Percentiles rank a stretch among this genome's conserved stretches.
Conservation (phyloP, 2,113 vertebrate genomes). For the Ictalurus punctatus region DNA sequence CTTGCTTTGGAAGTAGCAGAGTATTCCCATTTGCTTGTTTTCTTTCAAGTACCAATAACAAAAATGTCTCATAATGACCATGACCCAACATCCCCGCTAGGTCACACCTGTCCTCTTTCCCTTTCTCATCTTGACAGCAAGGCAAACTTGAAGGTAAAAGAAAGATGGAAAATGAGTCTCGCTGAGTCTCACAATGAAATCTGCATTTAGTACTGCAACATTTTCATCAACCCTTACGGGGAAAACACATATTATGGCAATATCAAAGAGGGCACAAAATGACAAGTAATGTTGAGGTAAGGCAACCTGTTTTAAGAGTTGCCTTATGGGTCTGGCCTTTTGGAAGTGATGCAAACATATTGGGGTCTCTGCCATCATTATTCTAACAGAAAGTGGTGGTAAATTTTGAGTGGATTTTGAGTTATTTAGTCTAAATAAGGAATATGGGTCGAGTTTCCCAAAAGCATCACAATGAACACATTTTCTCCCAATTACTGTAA, state of each 20-base stretch:
- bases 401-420: not conserved
- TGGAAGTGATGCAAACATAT: no score
- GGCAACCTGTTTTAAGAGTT: not conserved
- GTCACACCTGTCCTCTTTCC: not conserved
- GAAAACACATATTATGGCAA: not conserved
- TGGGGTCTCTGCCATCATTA: not conserved
- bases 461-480: not conserved
- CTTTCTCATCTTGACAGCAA: not conserved
- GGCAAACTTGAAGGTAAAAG: not conserved
- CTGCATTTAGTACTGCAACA: not conserved
- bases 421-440: no score
- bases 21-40: not conserved
- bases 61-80: not conserved
- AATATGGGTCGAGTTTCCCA: no score
- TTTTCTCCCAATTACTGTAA: not conserved
- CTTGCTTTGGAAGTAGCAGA: not conserved
- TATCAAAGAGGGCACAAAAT: not conserved
- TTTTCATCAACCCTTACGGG: not conserved
- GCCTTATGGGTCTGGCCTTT: not conserved
- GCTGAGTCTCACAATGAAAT: not conserved
- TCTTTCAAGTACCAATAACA: not conserved
- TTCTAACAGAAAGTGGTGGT: not conserved
- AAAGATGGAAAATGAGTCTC: not conserved
- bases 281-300: not conserved
- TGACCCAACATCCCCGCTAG: not conserved